Evolutionary conservation across 2,888 invertebrate genomes (phyloP).

Genomic region (Octodonta nipae): DNA sequence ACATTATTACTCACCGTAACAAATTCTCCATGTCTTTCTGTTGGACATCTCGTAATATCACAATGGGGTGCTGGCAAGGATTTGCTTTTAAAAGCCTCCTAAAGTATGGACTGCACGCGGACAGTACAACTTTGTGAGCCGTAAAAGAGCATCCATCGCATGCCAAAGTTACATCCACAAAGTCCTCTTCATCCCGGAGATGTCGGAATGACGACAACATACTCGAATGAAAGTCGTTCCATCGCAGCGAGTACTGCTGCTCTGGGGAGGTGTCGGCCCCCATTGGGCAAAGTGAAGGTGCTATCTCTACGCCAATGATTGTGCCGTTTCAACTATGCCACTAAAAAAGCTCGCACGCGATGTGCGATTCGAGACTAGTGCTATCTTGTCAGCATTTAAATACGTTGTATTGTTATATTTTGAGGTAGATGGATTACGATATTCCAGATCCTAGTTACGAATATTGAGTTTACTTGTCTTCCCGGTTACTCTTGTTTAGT

Average conservation of each 20-base stretch:
- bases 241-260: conserved; percentile 84
- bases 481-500: no score
- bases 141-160: conserved; percentile 81
- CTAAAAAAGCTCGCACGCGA: conserved; percentile 6
- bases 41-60: conserved; percentile 73
- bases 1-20: conserved; percentile 59
- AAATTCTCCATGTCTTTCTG: conserved; percentile 77
- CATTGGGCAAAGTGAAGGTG: conserved; percentile 40
- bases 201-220: conserved; percentile 82
- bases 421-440: no score
- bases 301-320: conserved; percentile 37
- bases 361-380: conserved; percentile 7
- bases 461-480: no score
- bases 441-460: no score
- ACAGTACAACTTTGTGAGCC: conserved; percentile 80
- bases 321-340: conserved; percentile 23
- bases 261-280: conserved; percentile 48
- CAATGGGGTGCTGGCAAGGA: conserved; percentile 82
- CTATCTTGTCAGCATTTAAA: conserved; percentile 17
- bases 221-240: conserved; percentile 89
- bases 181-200: conserved; percentile 79
- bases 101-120: conserved; percentile 88
- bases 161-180: conserved; percentile 84
- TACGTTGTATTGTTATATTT: conserved; percentile 2
- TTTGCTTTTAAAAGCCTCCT: conserved; percentile 75